Evolutionary conservation across 2,113 vertebrate genomes (phyloP).

Genomic region (Rhynchomys soricoides): DNA sequence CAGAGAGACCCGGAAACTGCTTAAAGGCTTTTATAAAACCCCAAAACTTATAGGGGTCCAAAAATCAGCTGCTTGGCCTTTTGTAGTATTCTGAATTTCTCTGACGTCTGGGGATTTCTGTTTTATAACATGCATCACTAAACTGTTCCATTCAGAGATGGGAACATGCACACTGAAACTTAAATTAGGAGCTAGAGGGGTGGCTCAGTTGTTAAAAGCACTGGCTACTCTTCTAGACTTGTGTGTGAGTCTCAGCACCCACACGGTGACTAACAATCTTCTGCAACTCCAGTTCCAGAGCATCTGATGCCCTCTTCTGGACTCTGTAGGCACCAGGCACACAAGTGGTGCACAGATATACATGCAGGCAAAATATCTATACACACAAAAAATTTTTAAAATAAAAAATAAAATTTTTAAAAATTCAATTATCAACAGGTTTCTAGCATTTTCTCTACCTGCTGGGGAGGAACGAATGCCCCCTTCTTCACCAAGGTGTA

Average conservation of each 20-base stretch:
- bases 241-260: neutral
- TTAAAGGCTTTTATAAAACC: slow-evolving; percentile 12
- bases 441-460: neutral
- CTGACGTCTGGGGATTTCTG: neutral
- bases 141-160: neutral
- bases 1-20: neutral
- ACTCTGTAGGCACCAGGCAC: neutral
- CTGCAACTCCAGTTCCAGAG: neutral
- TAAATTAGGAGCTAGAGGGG: neutral
- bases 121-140: neutral
- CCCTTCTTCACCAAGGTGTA: neutral
- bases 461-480: neutral
- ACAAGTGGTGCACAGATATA: neutral
- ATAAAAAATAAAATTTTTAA: neutral
- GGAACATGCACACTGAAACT: neutral
- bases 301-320: neutral
- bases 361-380: neutral
- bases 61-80: slow-evolving; percentile 34
- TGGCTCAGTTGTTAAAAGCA: neutral
- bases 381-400: neutral
- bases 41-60: slow-evolving; percentile 40
- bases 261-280: neutral
- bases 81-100: neutral
- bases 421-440: neutral
- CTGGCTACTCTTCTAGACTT: neutral